A percentile compares a stretch with the other conserved stretches of the same genome.
Conservation (phyloP, 2,888 invertebrate species). For the Platycnemis pennipes region DNA sequence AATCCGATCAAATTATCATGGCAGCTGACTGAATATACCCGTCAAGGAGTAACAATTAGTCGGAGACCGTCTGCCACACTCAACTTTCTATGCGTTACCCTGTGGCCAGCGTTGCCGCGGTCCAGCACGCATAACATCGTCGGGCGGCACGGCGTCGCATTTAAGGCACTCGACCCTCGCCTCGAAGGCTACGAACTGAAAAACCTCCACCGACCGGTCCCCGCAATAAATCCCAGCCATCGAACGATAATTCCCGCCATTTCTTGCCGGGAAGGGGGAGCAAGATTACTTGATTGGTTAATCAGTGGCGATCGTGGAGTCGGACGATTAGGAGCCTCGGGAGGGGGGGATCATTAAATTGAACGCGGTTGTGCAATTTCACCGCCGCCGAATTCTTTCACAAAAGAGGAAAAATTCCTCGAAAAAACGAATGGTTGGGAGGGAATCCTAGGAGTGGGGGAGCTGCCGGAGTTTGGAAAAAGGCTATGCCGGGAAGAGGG, state of each 20-base stretch:
- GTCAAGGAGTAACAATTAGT: not conserved
- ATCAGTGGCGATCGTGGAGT: not conserved
- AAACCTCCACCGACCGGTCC: not conserved
- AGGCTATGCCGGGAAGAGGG: not conserved
- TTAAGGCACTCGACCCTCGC: not conserved
- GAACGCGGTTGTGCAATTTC: not conserved
- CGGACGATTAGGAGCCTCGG: not conserved
- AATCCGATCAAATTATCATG: not conserved
- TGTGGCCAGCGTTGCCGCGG: not conserved
- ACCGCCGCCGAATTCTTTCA: not conserved
- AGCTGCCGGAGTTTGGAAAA: not conserved
- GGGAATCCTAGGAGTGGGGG: not conserved
- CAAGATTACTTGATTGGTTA: slow-evolving; percentile 33
- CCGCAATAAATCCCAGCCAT: not conserved
- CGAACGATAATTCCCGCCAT: slow-evolving; percentile 2
- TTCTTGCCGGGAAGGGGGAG: not conserved
- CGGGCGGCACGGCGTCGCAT: not conserved
- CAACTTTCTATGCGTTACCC: not conserved
- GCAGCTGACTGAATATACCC: not conserved
- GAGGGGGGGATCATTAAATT: not conserved
- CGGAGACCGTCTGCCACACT: not conserved
- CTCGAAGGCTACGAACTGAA: not conserved
- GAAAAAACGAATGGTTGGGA: too few relatives aligned
- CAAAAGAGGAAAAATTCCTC: not conserved
- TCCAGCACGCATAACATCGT: not conserved